Base-by-base conservation (phyloP, 2,113 vertebrate genomes). In the Chroicocephalus ridibundus region DNA sequence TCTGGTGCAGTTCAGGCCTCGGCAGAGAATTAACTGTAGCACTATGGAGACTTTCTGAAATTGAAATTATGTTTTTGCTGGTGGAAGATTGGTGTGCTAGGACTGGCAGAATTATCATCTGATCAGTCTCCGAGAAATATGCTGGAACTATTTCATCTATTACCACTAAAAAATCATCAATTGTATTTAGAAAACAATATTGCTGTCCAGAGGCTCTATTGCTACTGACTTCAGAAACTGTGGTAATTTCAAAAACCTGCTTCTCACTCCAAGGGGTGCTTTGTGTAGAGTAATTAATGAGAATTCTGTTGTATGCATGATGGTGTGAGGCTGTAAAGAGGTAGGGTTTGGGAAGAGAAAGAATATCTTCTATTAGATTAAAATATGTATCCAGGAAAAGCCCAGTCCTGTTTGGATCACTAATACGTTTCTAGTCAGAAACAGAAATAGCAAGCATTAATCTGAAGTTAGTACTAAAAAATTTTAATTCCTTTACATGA, bases 1-100 rank as follows among this genome's bases (percentile, higher is more conserved):
- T 51, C 0, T 0, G 24, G 34, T 42, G 7, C 29, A 34, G 6
- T 51, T 80, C 62, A 46, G 32, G 55, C 8, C 14, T 32, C 31
- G 22, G 36, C 62, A 90, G 58, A 69, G 47, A 77, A 93, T 32
- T 76, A 25, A 17, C 42, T 49, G 16, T 22, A 51, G 25, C 22
- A 31, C 38, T 40, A 31, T 25, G 31, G 54, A 47, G 42, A 20
- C 24, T 36, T 49, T 61, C 78, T 57, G 49, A 38, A 62, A 80
- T n/a, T 11, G 64, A 26, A 91, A 20, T 29, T 34, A 18, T 21
- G 38, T 58, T 36, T 24, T 90, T 88, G 49, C 44, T 75, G 22
- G 6, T 61, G 40, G 29, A 86, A 61, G 27, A 66, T 75, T 61
- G 36, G 10, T 74, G 31, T 32, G 40, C 49, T 74, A 32, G 8